Percentiles rank a stretch among this genome's conserved stretches.
Conservation (phyloP, 2,797 vertebrate species). For the Eremophila alpestris region DNA sequence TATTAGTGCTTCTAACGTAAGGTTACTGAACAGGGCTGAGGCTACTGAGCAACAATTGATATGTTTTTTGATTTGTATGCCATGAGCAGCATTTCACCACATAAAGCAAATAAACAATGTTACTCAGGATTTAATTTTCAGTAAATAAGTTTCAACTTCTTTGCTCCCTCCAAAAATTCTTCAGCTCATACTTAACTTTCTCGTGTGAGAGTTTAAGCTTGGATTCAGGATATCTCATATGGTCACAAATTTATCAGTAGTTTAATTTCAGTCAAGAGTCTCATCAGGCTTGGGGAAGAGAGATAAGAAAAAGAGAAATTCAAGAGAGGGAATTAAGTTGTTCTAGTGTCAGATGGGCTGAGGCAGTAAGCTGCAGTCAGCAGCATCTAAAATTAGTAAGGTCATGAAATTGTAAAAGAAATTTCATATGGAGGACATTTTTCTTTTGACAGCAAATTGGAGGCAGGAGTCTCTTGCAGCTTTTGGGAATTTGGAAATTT, state of each 20-base stretch:
- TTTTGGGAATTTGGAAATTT: neutral
- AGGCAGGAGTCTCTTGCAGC: neutral
- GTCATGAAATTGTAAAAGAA: neutral
- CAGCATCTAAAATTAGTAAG: neutral
- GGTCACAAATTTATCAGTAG: neutral
- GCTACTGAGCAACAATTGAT: neutral
- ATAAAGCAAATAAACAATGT: neutral
- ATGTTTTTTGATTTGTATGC: rapidly evolving
- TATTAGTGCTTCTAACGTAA: neutral
- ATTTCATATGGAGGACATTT: neutral
- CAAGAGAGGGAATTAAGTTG: neutral
- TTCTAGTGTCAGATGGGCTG: neutral
- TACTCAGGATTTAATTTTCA: neutral
- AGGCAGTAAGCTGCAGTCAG: neutral
- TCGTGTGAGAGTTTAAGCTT: neutral
- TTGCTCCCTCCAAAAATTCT: neutral
- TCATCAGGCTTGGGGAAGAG: neutral
- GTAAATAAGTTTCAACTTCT: neutral
- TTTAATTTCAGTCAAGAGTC: neutral
- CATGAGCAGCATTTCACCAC: neutral
- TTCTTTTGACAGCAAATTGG: neutral
- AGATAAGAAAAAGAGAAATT: neutral
- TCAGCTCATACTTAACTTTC: neutral
- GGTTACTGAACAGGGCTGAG: neutral
- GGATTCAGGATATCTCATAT: neutral